These are phyloP conservation scores for Nettapus auritus DNA, from an alignment of 2,113 vertebrate species.

Conservation along the genomic window DNA sequence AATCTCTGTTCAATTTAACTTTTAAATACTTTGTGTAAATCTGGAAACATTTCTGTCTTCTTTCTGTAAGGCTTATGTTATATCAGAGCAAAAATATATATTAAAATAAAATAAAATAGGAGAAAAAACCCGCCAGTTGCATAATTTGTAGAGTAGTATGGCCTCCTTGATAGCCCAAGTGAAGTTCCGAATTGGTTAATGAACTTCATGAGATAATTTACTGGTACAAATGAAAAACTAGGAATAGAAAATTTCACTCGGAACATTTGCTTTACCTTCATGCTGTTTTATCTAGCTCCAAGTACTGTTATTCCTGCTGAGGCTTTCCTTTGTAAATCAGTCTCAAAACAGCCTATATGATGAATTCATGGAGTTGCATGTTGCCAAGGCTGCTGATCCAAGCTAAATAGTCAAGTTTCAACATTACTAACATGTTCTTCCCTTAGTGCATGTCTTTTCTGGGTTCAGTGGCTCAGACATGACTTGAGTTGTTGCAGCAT, in stretches of 20 bases:
- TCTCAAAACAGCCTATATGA: neutral
- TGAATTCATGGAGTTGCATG: neutral
- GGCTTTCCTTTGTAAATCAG: neutral
- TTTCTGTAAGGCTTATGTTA: neutral
- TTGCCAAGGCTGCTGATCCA: neutral
- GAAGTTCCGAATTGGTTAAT: neutral
- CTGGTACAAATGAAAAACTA: neutral
- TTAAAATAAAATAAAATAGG: neutral
- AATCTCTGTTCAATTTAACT: neutral
- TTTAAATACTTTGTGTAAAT: neutral
- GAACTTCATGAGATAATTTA: neutral
- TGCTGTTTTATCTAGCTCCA: neutral
- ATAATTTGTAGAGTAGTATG: neutral
- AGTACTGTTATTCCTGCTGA: neutral
- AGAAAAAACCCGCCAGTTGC: fast-evolving
- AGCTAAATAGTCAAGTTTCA: neutral
- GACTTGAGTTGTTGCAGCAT: neutral
- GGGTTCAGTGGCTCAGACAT: neutral
- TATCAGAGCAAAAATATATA: neutral
- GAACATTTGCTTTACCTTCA: neutral
- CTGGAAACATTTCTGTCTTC: neutral
- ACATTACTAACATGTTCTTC: neutral
- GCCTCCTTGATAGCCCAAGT: neutral
- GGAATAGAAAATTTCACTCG: neutral
- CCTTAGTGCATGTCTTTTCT: neutral